Percentiles rank a stretch among this genome's conserved stretches.
These are phyloP conservation scores for Urosaurus nigricauda DNA, from an alignment of 2,797 vertebrate species.

Conservation along the genomic window DNA sequence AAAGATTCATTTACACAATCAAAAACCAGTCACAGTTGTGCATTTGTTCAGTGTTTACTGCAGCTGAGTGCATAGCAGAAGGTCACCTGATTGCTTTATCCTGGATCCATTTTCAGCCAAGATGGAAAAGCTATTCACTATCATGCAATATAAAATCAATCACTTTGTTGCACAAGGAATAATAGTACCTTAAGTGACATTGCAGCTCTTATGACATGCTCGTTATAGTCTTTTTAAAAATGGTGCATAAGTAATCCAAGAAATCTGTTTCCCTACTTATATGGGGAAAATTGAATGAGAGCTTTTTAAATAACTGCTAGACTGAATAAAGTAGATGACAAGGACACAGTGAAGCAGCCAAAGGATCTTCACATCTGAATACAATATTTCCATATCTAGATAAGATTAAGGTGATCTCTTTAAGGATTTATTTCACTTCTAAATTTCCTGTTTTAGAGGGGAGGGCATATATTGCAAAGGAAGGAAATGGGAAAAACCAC, in stretches of 20 bases:
- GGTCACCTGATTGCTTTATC: neutral
- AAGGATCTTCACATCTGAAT: neutral
- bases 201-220: neutral
- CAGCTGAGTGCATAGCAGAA: neutral
- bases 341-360: neutral
- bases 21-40: neutral
- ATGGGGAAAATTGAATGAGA: neutral
- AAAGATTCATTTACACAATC: neutral
- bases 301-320: neutral
- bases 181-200: neutral
- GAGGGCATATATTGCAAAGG: neutral
- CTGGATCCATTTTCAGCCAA: neutral
- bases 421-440: too few relatives aligned
- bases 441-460: neutral
- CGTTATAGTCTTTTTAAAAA: neutral
- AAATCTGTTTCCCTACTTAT: neutral
- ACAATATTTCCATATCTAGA: neutral
- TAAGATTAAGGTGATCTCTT: neutral
- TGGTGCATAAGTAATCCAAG: neutral
- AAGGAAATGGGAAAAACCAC: too few relatives aligned
- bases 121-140: neutral
- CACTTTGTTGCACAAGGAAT: neutral
- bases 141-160: neutral
- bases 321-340: neutral
- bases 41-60: neutral